Percentiles rank a stretch among this genome's conserved stretches.
phyloP scores from a whole-genome alignment of 1,140 invertebrate species.

The Yoshiicerus persimilis region DNA sequence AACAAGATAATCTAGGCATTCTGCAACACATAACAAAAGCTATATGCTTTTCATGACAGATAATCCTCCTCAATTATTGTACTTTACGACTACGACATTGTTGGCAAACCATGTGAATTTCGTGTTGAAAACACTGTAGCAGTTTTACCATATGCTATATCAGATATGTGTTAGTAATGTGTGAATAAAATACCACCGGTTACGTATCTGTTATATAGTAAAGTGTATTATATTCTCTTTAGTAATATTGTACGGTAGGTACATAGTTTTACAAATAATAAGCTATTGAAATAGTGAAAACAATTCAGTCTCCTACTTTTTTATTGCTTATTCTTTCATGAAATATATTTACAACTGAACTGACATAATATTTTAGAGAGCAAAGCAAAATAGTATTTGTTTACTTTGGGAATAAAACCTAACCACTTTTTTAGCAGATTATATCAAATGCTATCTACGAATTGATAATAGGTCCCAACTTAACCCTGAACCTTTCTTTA shows the following conservation, averaged over 20 bases:
- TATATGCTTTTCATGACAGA: neutral
- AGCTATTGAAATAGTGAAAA: no score
- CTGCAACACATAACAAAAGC: neutral
- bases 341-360: neutral
- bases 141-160: no score
- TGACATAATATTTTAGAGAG: neutral
- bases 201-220: no score
- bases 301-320: neutral
- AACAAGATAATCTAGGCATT: neutral
- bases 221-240: no score
- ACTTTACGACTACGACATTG: neutral
- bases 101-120: no score
- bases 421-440: constrained; percentile 17
- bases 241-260: no score
- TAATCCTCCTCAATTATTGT: neutral
- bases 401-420: neutral
- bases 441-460: no score
- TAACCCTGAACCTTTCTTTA: neutral
- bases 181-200: no score
- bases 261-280: no score
- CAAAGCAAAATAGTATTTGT: neutral
- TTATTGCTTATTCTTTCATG: no score
- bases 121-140: no score
- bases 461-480: neutral
- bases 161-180: no score